phyloP scores from a whole-genome alignment of 2,888 invertebrate genomes.

The Orthosia incerta region DNA sequence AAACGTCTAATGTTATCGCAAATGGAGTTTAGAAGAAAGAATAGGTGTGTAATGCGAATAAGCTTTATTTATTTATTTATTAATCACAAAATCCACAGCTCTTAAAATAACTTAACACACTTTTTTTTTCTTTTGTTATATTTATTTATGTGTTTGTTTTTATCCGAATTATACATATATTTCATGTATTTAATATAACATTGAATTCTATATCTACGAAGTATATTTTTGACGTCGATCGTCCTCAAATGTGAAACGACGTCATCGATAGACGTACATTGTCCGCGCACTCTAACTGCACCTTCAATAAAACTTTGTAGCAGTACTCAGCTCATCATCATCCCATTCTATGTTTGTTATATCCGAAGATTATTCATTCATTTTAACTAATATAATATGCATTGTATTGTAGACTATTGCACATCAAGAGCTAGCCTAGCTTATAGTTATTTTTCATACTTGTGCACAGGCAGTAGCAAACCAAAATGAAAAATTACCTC shows the following conservation, averaged over 20 bases:
- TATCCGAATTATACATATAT: neutral
- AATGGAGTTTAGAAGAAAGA: no score
- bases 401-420: neutral
- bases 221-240: constrained; percentile 8
- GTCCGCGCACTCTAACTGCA: neutral
- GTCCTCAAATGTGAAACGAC: neutral
- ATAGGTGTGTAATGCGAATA: no score
- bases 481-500: neutral
- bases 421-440: neutral
- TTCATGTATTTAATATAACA: neutral
- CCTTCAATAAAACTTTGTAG: neutral
- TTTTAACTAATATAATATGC: neutral
- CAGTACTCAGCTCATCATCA: neutral
- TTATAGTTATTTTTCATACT: neutral
- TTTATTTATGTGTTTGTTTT: neutral
- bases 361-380: neutral
- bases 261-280: neutral
- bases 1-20: no score
- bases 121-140: no score
- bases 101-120: no score
- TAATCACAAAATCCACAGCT: no score
- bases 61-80: no score
- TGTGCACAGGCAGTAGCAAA: neutral
- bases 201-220: neutral
- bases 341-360: neutral